Evolutionary conservation across 2,888 invertebrate species (phyloP), one percentile per base, ranked within the genome.

Genomic region (Drosophila merina): DNA sequence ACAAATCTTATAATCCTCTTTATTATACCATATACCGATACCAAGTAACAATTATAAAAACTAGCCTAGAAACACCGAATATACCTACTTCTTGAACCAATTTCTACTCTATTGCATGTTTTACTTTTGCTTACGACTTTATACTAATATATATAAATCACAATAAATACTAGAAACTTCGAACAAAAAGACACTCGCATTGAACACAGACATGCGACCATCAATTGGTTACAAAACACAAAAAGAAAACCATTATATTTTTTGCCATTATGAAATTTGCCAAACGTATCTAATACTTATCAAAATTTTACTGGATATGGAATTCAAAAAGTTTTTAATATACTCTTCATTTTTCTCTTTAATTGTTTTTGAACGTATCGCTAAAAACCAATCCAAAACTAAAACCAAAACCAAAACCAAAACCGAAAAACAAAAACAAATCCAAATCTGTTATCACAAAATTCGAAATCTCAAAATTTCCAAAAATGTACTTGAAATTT

Each of bases 351-450:
- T 88, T 87, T 85, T 88, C 86, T 88, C 88, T 88, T 83, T 88
- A 86, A 81, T 82, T 86, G 78, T 75, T 77, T 88, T 88, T 86
- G 58, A 86, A 85, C 87, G 86, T 88, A 88, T 88, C 86, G 88
- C 88, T 88, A 87, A 88, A 75, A 72, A 72, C 42, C 20, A 42
- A 49, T 50, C 33, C 56, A 69, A 54, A 67, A 48, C 50, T 30
- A 33, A 56, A 70, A 57, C 45, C 50, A 88, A 75, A 72, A 72
- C 44, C 58, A 69, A 54, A 67, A 48, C 54, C 20, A 20, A 20
- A 20, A 20, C 20, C 20, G 20, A 20, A 20, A 20, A 20, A 20
- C 20, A 20, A 70, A 66, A 74, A 58, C 44, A 67, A 63, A 69
- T 60, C 63, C 58, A 80, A 79, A 78, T 62, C 47, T 64, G 60